These are phyloP conservation scores for Urocynchramus pylzowi DNA, from an alignment of 2,113 vertebrate species.

Conservation along the genomic window DNA sequence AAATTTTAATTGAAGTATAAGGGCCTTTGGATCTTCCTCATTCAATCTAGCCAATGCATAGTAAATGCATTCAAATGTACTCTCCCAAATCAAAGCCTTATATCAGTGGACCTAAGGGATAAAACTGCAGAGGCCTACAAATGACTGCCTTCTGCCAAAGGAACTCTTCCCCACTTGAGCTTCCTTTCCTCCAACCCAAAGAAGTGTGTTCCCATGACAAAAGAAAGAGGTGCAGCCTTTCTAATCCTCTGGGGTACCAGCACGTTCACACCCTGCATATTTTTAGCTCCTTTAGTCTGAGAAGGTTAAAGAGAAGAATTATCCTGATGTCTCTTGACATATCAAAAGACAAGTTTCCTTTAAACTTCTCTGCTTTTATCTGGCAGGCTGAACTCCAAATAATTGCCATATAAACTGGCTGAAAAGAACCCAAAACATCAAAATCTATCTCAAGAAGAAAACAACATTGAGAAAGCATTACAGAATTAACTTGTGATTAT, in stretches of 20 bases:
- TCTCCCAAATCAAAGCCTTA: not conserved
- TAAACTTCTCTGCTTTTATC: not conserved
- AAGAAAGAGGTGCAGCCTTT: not conserved
- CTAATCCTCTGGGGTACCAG: not conserved
- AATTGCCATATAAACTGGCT: not conserved
- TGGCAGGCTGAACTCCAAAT: not conserved
- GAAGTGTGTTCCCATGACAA: not conserved
- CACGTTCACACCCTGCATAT: not conserved
- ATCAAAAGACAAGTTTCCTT: not conserved
- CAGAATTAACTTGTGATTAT: not conserved
- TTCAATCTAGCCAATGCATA: not conserved
- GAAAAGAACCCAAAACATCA: not conserved
- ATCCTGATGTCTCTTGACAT: not conserved
- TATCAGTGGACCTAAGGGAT: not conserved
- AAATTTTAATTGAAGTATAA: not conserved
- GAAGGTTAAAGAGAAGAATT: not conserved
- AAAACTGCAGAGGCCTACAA: not conserved
- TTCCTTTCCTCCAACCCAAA: not conserved
- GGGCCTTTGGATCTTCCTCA: not conserved
- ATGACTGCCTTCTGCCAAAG: not conserved
- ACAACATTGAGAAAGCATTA: not conserved
- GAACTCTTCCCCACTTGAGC: not conserved
- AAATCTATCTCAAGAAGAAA: not conserved
- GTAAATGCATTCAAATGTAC: not conserved
- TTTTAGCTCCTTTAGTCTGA: not conserved